Evolutionary conservation across 1,140 invertebrate genomes (phyloP).

Genomic region (Batillaria attramentaria): DNA sequence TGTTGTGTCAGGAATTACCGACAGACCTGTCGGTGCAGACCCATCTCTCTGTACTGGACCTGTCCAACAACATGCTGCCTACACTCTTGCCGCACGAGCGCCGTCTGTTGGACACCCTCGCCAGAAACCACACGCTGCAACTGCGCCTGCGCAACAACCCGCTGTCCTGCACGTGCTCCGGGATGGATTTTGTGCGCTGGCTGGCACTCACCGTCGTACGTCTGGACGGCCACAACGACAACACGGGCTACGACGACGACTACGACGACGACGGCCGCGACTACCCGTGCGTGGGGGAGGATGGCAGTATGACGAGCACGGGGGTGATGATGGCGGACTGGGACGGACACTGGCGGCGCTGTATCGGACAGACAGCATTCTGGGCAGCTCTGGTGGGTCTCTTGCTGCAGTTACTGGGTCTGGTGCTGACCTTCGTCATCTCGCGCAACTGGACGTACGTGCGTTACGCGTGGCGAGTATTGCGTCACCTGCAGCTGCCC

Average conservation of each 20-base stretch:
- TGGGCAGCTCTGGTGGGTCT: constrained; percentile 7
- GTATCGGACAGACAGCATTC: constrained; percentile 4
- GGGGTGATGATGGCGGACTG: neutral
- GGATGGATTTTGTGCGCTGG: constrained; percentile 17
- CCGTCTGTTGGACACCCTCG: constrained; percentile 1
- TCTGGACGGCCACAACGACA: constrained; percentile 13
- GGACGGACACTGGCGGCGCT: constrained; percentile 21
- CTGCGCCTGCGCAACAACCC: constrained; percentile 26
- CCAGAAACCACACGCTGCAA: constrained; percentile 1
- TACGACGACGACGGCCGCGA: constrained; percentile 26
- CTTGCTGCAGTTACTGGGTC: constrained; percentile 12
- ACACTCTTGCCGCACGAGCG: neutral
- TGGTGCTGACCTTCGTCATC: constrained; percentile 3
- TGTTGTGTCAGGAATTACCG: neutral
- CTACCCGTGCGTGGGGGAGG: constrained; percentile 14
- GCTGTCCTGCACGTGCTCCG: constrained; percentile 18
- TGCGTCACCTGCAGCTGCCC: constrained; percentile 9
- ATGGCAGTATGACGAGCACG: constrained; percentile 16
- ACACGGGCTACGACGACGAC: constrained; percentile 17
- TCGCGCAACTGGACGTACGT: constrained; percentile 20
- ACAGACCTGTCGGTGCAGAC: neutral
- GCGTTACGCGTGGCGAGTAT: neutral
- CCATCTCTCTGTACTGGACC: neutral
- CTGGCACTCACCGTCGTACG: constrained; percentile 1
- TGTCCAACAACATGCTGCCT: constrained; percentile 11